phyloP scores from a whole-genome alignment of 2,797 vertebrate genomes.

The Anas flavirostris region DNA sequence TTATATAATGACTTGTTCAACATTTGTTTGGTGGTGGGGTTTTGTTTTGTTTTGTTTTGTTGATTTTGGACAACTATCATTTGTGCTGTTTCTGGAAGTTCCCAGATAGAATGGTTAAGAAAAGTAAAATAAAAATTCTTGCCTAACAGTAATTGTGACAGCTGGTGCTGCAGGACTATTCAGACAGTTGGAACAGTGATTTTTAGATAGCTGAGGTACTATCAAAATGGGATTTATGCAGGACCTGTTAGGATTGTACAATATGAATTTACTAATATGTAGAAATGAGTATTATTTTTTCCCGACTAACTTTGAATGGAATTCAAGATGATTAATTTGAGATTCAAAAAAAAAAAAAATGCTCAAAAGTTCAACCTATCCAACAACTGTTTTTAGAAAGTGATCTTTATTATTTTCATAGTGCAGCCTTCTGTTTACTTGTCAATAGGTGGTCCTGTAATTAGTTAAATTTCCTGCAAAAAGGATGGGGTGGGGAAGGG shows the following conservation, averaged over 20 bases:
- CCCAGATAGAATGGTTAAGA: neutral
- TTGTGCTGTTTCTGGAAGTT: neutral
- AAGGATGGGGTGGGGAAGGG: neutral
- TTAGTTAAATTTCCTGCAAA: neutral
- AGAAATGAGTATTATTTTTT: neutral
- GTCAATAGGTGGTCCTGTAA: slow-evolving; percentile 3
- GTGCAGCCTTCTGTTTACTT: neutral
- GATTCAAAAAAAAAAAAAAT: neutral
- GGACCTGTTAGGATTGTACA: neutral
- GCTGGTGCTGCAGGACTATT: neutral
- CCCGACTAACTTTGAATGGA: neutral
- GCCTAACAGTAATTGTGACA: neutral
- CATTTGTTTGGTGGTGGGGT: neutral
- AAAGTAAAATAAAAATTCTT: neutral
- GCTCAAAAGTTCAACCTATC: neutral
- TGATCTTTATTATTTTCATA: neutral
- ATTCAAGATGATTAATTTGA: neutral
- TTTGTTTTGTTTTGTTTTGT: neutral
- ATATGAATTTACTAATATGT: neutral
- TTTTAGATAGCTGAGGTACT: neutral
- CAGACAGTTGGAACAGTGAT: neutral
- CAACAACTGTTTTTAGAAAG: slow-evolving; percentile 31
- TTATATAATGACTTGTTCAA: neutral
- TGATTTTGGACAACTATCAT: neutral
- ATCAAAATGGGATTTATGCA: neutral